Evolutionary conservation across 2,797 vertebrate species (phyloP).

Genomic region (Thalassophryne amazonica): DNA sequence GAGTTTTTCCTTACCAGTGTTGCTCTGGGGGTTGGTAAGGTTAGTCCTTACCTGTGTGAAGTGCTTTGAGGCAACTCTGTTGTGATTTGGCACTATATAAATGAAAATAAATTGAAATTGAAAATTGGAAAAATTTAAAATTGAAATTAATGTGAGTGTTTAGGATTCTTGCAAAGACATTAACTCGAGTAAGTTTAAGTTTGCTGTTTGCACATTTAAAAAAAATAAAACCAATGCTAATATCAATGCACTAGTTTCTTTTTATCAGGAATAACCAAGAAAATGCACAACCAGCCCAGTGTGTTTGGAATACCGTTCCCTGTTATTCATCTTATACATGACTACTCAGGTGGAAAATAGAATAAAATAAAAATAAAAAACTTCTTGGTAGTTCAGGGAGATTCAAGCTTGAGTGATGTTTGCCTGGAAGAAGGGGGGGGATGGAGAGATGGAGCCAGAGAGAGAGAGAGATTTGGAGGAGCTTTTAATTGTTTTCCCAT

Average conservation of each 20-base stretch:
- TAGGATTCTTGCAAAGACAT: neutral
- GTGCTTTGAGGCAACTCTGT: no score
- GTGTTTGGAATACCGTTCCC: constrained; percentile 13
- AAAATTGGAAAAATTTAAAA: no score
- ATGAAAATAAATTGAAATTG: no score
- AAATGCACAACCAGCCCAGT: neutral
- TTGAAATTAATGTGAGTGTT: neutral
- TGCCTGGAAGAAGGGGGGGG: constrained; percentile 43
- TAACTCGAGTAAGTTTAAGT: neutral
- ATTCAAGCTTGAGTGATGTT: constrained; percentile 63
- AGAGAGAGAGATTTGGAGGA: constrained; percentile 80
- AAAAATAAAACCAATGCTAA: neutral
- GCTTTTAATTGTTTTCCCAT: constrained; percentile 99
- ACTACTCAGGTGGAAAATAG: constrained; percentile 62
- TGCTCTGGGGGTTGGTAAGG: no score
- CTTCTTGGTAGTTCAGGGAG: constrained; percentile 59
- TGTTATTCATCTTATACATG: constrained; percentile 15
- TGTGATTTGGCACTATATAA: no score
- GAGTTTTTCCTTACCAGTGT: no score
- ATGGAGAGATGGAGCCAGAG: constrained; percentile 41
- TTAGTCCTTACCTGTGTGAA: no score
- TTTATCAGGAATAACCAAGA: constrained; percentile 1
- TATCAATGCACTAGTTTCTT: neutral
- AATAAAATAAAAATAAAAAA: constrained; percentile 54
- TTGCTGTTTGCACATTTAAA: neutral